phyloP scores from a whole-genome alignment of 2,888 invertebrate species.

The Fabriciana adippe region DNA sequence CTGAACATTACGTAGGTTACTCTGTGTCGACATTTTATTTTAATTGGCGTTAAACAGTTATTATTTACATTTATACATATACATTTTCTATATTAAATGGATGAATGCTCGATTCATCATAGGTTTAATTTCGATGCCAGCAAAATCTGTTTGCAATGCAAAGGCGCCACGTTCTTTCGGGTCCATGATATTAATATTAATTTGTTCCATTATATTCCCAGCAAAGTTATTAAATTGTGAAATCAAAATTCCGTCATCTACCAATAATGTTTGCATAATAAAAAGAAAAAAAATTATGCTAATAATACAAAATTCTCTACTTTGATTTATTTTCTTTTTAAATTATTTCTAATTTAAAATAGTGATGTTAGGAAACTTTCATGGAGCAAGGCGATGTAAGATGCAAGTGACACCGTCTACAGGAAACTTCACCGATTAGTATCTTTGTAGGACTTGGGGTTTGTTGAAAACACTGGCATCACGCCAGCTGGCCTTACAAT shows the following conservation, averaged over 20 bases:
- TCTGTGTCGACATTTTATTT: too few relatives aligned
- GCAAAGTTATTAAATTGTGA: slow-evolving; percentile 6
- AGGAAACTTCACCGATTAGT: background rate
- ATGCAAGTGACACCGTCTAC: background rate
- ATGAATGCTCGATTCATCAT: slow-evolving; percentile 15
- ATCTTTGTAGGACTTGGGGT: background rate
- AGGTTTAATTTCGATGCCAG: slow-evolving; percentile 16
- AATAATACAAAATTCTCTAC: background rate
- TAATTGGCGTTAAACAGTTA: background rate
- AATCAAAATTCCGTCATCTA: slow-evolving; percentile 16
- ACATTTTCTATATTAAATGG: background rate
- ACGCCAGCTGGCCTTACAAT: background rate
- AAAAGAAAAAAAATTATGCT: background rate
- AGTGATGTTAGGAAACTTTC: background rate
- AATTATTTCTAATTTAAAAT: background rate
- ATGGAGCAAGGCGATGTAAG: background rate
- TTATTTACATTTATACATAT: background rate
- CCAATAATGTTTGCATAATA: slow-evolving; percentile 14
- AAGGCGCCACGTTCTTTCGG: slow-evolving; percentile 12
- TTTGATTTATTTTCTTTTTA: background rate
- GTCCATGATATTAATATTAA: slow-evolving; percentile 12
- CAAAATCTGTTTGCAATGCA: slow-evolving; percentile 18
- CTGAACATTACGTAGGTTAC: too few relatives aligned
- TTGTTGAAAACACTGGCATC: background rate
- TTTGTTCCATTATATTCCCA: slow-evolving; percentile 6